Conservation (phyloP, 2,888 invertebrate species). For the Phalangium opilio region DNA sequence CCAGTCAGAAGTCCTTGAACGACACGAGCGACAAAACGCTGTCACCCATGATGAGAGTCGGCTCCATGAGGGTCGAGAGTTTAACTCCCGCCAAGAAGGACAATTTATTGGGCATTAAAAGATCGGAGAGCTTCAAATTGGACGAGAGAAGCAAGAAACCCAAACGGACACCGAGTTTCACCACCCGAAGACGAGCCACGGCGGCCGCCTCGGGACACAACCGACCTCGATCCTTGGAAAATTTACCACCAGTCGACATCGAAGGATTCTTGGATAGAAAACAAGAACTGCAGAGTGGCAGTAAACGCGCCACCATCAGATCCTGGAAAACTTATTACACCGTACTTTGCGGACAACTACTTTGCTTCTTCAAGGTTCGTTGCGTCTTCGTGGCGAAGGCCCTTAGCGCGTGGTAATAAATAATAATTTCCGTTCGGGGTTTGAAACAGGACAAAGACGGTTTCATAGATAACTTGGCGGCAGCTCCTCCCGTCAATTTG, state of each 20-base stretch:
- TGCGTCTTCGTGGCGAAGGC: too few relatives aligned
- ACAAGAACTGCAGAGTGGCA: slow-evolving; percentile 81
- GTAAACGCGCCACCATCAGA: slow-evolving; percentile 81
- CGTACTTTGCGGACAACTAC: slow-evolving; percentile 85
- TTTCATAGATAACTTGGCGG: slow-evolving; percentile 72
- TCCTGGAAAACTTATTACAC: slow-evolving; percentile 93
- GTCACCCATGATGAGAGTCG: slow-evolving; percentile 56
- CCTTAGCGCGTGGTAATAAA: too few relatives aligned
- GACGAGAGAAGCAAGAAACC: slow-evolving; percentile 38
- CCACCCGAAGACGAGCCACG: slow-evolving; percentile 65
- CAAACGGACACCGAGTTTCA: slow-evolving; percentile 87
- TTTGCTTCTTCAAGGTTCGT: slow-evolving; percentile 92
- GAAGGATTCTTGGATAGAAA: slow-evolving; percentile 84
- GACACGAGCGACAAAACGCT: slow-evolving; percentile 5
- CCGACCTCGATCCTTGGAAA: slow-evolving; percentile 23
- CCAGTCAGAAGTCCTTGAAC: slow-evolving; percentile 15
- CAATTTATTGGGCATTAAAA: slow-evolving; percentile 8
- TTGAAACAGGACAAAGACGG: slow-evolving; percentile 60
- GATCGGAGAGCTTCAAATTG: slow-evolving; percentile 16
- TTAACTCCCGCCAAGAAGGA: slow-evolving; percentile 13
- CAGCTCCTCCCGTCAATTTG: slow-evolving; percentile 62
- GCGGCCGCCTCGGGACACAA: slow-evolving; percentile 10
- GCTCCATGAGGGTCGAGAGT: slow-evolving; percentile 62
- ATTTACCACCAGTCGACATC: slow-evolving; percentile 73
- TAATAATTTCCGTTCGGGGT: too few relatives aligned